Conservation (phyloP, 2,888 invertebrate species). For the Sisyra nigra region DNA sequence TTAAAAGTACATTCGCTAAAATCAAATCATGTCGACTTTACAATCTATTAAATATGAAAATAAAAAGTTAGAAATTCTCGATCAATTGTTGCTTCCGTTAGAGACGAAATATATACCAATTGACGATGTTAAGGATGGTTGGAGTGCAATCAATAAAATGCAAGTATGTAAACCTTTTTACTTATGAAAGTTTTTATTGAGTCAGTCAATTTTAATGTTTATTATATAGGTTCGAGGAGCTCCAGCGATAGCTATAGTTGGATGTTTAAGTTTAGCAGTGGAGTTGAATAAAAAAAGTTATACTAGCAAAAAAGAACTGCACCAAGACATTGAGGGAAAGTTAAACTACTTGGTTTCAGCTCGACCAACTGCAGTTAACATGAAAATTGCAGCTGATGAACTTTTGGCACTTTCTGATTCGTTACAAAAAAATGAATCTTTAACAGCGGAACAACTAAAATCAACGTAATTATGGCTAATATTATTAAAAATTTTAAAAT, state of each 20-base stretch:
- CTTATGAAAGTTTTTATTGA: too few relatives aligned
- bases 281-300: conserved; percentile 58
- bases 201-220: too few relatives aligned
- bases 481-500: too few relatives aligned
- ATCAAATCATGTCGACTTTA: conserved; percentile 41
- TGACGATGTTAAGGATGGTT: conserved; percentile 76
- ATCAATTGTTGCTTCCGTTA: conserved; percentile 75
- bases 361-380: conserved; percentile 94
- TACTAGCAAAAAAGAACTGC: conserved; percentile 50
- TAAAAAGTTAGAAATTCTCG: conserved; percentile 66
- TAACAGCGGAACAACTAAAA: conserved; percentile 47
- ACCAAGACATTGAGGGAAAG: conserved; percentile 63
- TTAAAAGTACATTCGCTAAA: neutral
- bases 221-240: conserved; percentile 80
- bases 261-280: conserved; percentile 79
- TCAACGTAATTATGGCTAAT: too few relatives aligned
- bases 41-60: conserved; percentile 69
- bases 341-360: conserved; percentile 81
- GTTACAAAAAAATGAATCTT: conserved; percentile 43
- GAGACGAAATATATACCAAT: conserved; percentile 66
- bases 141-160: conserved; percentile 92
- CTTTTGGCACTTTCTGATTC: conserved; percentile 52
- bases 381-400: conserved; percentile 71
- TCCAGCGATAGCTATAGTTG: conserved; percentile 96
- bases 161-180: conserved; percentile 49